Conservation (phyloP, 2,888 invertebrate species). For the Eucriotettix oculatus region DNA sequence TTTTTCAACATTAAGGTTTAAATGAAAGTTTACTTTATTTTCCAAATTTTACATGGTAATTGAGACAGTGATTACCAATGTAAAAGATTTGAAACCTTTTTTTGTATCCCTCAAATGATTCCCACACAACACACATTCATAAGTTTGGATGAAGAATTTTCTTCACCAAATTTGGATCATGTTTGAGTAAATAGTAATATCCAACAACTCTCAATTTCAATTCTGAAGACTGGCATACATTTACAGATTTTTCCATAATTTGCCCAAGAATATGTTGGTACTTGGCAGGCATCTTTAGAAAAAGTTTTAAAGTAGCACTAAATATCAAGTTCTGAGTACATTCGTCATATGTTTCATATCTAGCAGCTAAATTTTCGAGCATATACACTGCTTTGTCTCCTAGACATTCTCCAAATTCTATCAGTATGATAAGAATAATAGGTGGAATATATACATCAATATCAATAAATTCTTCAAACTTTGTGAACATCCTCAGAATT, state of each 20-base stretch:
- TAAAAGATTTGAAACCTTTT: no score
- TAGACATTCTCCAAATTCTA: slow-evolving; percentile 1
- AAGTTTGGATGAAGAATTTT: no score
- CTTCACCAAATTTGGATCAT: background rate
- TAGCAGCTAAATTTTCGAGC: slow-evolving; percentile 4
- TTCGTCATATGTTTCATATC: slow-evolving; percentile 8
- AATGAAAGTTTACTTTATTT: no score
- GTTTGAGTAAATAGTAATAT: background rate
- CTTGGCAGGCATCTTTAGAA: slow-evolving; percentile 10
- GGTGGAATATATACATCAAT: slow-evolving; percentile 1
- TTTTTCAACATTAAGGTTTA: no score
- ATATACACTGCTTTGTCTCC: slow-evolving; percentile 2
- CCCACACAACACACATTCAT: no score
- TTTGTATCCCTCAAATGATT: no score
- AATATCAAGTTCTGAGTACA: slow-evolving; percentile 6
- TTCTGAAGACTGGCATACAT: background rate
- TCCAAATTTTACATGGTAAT: no score
- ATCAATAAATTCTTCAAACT: slow-evolving; percentile 3
- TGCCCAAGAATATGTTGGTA: slow-evolving; percentile 11
- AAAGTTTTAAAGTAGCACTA: slow-evolving; percentile 9
- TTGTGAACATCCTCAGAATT: background rate
- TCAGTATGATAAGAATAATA: background rate
- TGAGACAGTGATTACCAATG: no score
- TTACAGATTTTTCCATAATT: slow-evolving; percentile 10
- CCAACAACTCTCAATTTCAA: background rate